Evolutionary conservation across 1,140 invertebrate genomes (phyloP).

Genomic region (Pseudomyrmex gracilis): DNA sequence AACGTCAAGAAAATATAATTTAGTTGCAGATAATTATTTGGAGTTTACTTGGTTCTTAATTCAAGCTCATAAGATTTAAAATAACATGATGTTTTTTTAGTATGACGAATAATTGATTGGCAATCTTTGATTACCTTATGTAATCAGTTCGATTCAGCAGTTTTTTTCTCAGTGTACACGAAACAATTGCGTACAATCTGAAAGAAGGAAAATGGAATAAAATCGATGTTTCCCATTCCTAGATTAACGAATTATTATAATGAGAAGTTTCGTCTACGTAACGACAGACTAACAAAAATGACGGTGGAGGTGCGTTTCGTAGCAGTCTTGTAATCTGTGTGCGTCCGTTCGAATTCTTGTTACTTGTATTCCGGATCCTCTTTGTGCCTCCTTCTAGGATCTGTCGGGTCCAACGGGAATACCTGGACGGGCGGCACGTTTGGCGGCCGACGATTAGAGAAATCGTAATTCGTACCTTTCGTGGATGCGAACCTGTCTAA

Average conservation of each 20-base stretch:
- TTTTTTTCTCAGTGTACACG: background rate
- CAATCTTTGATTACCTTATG: too few species aligned
- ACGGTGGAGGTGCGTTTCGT: slow-evolving; percentile 22
- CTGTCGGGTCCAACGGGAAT: slow-evolving; percentile 66
- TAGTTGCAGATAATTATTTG: too few species aligned
- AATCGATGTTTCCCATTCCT: slow-evolving; percentile 1
- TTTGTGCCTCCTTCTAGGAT: slow-evolving; percentile 73
- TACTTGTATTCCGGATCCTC: slow-evolving; percentile 72
- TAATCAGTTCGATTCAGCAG: too few species aligned
- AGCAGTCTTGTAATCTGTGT: slow-evolving; percentile 59
- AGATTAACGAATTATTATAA: background rate
- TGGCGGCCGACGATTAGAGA: slow-evolving; percentile 48
- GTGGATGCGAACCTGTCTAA: slow-evolving; percentile 44
- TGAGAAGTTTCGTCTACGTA: background rate
- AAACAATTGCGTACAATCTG: slow-evolving; percentile 28
- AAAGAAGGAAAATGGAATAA: background rate
- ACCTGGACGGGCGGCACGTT: slow-evolving; percentile 64
- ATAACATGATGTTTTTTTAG: too few species aligned
- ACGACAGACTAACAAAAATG: slow-evolving; percentile 31
- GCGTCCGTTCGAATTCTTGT: slow-evolving; percentile 10
- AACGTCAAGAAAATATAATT: too few species aligned
- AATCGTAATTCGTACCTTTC: slow-evolving; percentile 56
- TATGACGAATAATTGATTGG: too few species aligned
- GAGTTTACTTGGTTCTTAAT: too few species aligned
- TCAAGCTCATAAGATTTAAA: too few species aligned